Base-by-base conservation (phyloP, 2,797 vertebrate species). In the Psittacula derbiana region DNA sequence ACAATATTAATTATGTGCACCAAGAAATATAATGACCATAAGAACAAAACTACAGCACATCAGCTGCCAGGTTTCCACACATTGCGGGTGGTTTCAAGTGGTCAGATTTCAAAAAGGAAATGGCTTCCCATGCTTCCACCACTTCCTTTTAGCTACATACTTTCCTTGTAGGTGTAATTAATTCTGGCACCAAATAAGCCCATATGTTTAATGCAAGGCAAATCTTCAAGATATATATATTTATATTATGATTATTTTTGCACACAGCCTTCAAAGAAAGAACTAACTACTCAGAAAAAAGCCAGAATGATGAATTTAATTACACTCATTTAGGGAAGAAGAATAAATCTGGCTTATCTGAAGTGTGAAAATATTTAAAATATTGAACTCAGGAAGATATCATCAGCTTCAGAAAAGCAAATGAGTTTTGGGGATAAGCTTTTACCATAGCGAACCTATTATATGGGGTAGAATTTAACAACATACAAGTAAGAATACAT, bases 391-490 rank as follows among this genome's bases (percentile, higher is more conserved):
- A 25, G 57, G 64, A 76, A 73, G 17, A 46, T 12, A 80, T 4
- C 3, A 16, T 30, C 64, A 67, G 16, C 53, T 85, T 70, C 78
- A 73, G 66, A 82, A 80, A 5, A 79, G n/a, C 21, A 67, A 73
- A 46, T 18, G 2, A 69, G 12, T 14, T 67, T 67, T 21, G 27
- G 4, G 6, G n/a, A 27, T 38, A 79, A 60, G 11, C 7, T 88
- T 75, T 75, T 86, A 44, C 18, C 4, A 18, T 4, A 70, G 10
- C 7, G 18, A 64, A 38, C 4, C 6, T 49, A 40, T 38, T 24
- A 30, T 6, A 57, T 0, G 0, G 12, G 3, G 3, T 49, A 82
- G 4, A 70, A 83, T 36, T 30, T 2, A 3, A 65, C 8, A 80
- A 75, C 17, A n/a, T 20, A 8, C 12, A 64, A 80, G 21, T 24